These are phyloP conservation scores for Melanotus villosus DNA, from an alignment of 2,888 invertebrate species.

Conservation along the genomic window DNA sequence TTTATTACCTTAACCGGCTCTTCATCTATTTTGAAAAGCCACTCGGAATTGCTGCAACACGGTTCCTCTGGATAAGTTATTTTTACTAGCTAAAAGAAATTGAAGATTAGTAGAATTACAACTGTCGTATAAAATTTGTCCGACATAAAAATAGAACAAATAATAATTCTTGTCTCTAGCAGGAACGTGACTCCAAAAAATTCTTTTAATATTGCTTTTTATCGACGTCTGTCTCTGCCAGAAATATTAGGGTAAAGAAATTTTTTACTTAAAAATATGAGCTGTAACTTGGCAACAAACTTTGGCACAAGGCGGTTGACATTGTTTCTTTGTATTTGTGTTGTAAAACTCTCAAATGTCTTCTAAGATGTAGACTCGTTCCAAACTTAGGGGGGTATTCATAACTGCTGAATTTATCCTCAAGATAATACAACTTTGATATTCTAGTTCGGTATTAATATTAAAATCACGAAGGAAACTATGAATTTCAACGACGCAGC, in stretches of 20 bases:
- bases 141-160: neutral
- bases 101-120: neutral
- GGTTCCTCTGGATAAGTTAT: neutral
- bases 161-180: neutral
- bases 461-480: constrained; percentile 1
- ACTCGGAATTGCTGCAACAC: neutral
- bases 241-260: constrained; percentile 8
- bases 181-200: neutral
- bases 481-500: constrained; percentile 3
- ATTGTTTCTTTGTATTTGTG: constrained; percentile 50
- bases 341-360: constrained; percentile 30
- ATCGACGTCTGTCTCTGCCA: constrained; percentile 26
- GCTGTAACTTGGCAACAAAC: constrained; percentile 47
- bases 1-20: constrained; percentile 32
- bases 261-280: constrained; percentile 45
- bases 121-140: neutral
- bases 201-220: constrained; percentile 4
- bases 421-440: constrained; percentile 3
- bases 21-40: constrained; percentile 21
- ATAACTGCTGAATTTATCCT: constrained; percentile 11
- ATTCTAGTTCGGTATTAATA: neutral
- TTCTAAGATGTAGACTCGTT: constrained; percentile 8
- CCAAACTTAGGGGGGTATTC: constrained; percentile 3
- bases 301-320: constrained; percentile 51
- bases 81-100: neutral